phyloP scores from a whole-genome alignment of 2,888 invertebrate species.

The Cephus pygmeus region DNA sequence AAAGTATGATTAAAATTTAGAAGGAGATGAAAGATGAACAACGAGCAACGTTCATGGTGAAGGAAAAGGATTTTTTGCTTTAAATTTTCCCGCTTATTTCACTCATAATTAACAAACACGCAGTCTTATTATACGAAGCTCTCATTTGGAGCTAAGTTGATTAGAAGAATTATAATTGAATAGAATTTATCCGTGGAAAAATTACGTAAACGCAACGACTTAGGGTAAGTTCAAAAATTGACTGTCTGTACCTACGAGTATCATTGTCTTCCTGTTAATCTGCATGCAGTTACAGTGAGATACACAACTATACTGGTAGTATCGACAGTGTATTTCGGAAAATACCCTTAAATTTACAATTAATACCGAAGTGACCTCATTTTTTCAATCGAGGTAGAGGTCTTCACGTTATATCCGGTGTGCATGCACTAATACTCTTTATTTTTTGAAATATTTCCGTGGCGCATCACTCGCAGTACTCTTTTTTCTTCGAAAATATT shows the following conservation, averaged over 20 bases:
- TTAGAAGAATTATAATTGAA: neutral
- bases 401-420: neutral
- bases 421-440: neutral
- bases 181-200: neutral
- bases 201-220: neutral
- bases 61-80: conserved; percentile 4
- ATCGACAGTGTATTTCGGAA: too few relatives aligned
- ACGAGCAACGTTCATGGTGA: neutral
- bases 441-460: neutral
- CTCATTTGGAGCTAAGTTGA: conserved; percentile 8
- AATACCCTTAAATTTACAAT: neutral
- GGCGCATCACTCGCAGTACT: neutral
- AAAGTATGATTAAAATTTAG: neutral
- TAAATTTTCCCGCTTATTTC: conserved; percentile 39
- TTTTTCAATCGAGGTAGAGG: neutral
- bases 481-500: neutral
- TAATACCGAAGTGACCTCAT: neutral
- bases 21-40: neutral
- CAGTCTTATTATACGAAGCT: conserved; percentile 59
- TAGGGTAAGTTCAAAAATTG: too few relatives aligned
- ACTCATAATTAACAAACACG: conserved; percentile 58
- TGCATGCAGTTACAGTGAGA: too few relatives aligned
- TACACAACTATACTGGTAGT: too few relatives aligned
- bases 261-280: too few relatives aligned
- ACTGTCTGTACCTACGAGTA: too few relatives aligned